Percentiles rank a stretch among this genome's conserved stretches.
phyloP scores from a whole-genome alignment of 2,113 vertebrate genomes.

The Neolamprologus fasciatus region DNA sequence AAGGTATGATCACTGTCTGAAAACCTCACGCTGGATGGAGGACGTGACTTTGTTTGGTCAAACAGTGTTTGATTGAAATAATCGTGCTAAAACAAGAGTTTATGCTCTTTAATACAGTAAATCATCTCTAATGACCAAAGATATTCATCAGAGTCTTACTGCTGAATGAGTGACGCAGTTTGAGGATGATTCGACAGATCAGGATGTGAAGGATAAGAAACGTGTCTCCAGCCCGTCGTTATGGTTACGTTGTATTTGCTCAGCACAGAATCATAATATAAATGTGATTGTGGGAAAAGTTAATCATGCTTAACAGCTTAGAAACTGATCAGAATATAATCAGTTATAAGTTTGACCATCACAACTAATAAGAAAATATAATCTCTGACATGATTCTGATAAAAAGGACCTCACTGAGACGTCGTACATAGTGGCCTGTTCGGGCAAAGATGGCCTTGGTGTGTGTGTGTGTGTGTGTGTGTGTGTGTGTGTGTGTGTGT shows the following conservation, averaged over 20 bases:
- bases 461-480: neutral
- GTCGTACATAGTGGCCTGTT: neutral
- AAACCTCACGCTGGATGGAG: neutral
- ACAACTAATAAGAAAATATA: neutral
- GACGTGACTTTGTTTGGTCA: neutral
- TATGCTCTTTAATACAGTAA: neutral
- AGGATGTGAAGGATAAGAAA: neutral
- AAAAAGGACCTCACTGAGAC: neutral
- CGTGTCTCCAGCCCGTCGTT: neutral
- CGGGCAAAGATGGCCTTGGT: neutral
- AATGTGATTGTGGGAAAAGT: neutral
- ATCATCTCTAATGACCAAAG: fast-evolving
- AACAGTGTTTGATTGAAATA: neutral
- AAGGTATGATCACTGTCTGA: neutral
- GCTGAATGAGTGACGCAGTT: neutral
- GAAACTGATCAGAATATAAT: neutral
- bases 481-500: too few species aligned
- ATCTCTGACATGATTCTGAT: neutral
- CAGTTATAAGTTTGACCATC: neutral
- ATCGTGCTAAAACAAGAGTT: fast-evolving
- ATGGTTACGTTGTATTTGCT: neutral
- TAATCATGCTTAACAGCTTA: fast-evolving
- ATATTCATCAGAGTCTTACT: neutral
- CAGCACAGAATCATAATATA: neutral
- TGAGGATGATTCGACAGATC: neutral